Conservation (phyloP, 1,140 invertebrate genomes). For the Magallana angulata region DNA sequence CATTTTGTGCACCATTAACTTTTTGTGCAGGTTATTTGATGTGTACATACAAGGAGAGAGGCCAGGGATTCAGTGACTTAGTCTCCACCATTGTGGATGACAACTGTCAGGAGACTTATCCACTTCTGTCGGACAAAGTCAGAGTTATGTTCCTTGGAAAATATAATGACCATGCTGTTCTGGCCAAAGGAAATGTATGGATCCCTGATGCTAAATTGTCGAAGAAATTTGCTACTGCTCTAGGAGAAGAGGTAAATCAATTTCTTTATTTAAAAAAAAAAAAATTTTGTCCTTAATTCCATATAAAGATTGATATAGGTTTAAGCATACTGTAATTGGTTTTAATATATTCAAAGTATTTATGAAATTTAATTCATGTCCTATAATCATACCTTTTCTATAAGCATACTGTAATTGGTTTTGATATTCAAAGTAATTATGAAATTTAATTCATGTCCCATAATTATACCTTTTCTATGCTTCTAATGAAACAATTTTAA, state of each 20-base stretch:
- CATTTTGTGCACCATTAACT: no score
- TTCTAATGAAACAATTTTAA: no score
- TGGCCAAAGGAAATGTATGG: constrained; percentile 60
- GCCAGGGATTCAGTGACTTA: constrained; percentile 54
- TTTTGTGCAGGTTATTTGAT: constrained; percentile 58
- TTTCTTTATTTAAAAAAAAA: background rate
- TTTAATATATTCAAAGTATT: no score
- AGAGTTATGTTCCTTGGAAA: constrained; percentile 62
- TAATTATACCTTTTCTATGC: no score
- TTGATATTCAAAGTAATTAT: no score
- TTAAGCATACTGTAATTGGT: no score
- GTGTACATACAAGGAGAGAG: constrained; percentile 58
- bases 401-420: no score
- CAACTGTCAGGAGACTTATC: background rate
- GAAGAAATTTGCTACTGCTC: constrained; percentile 51
- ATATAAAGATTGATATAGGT: no score
- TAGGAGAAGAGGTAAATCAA: constrained; percentile 60
- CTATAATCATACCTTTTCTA: no score
- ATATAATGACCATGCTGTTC: constrained; percentile 51
- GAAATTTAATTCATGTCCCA: no score
- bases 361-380: no score
- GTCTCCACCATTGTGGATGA: constrained; percentile 39
- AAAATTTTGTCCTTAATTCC: no score
- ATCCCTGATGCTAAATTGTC: constrained; percentile 58
- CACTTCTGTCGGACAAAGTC: constrained; percentile 59